These are phyloP conservation scores for Adelognathus sp. DNA, from an alignment of 2,888 invertebrate genomes.

Conservation along the genomic window DNA sequence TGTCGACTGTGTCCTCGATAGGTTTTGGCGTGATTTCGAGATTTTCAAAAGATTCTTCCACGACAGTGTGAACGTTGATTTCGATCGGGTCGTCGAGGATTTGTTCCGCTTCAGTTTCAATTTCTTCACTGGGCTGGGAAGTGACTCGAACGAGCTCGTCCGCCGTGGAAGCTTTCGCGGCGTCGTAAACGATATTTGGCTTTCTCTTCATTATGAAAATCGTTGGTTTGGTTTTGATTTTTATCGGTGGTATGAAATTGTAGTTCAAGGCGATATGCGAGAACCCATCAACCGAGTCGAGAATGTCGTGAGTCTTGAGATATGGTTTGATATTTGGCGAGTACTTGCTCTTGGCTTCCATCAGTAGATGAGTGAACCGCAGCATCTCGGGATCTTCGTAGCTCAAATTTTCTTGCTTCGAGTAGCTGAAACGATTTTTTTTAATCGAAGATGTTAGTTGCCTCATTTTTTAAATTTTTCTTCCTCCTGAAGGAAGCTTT, in stretches of 20 bases:
- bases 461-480: too few relatives aligned
- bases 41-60: constrained; percentile 9
- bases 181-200: constrained; percentile 83
- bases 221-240: constrained; percentile 91
- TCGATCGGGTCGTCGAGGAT: neutral
- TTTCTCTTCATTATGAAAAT: constrained; percentile 90
- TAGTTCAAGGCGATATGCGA: constrained; percentile 92
- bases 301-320: constrained; percentile 87
- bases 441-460: constrained; percentile 27
- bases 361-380: constrained; percentile 89
- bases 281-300: constrained; percentile 92
- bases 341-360: constrained; percentile 92
- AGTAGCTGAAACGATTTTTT: constrained; percentile 83
- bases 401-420: constrained; percentile 90
- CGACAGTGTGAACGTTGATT: neutral
- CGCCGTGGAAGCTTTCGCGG: constrained; percentile 71
- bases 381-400: constrained; percentile 86
- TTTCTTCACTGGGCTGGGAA: neutral
- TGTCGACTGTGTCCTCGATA: constrained; percentile 11
- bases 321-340: constrained; percentile 88
- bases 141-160: neutral
- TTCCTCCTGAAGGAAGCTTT: too few relatives aligned
- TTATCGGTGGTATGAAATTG: constrained; percentile 89
- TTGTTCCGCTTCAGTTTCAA: neutral
- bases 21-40: constrained; percentile 1